Percentiles rank a stretch among this genome's conserved stretches.
phyloP scores from a whole-genome alignment of 2,888 invertebrate genomes.

The Neoascia interrupta region DNA sequence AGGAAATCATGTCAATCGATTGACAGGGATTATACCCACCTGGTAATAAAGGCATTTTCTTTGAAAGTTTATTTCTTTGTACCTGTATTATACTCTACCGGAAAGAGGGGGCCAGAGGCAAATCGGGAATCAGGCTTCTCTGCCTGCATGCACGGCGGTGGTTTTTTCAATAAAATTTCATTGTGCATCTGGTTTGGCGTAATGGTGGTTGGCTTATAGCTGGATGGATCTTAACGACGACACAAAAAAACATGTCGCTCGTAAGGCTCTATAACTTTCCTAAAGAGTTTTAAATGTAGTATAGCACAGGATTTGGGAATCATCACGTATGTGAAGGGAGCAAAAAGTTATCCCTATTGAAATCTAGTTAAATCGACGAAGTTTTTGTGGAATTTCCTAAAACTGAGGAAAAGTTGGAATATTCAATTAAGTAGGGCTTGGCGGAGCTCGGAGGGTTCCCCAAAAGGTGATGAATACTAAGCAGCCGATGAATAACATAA shows the following conservation, averaged over 20 bases:
- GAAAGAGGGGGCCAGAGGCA: too few species aligned
- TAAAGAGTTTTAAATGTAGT: too few species aligned
- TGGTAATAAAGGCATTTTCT: not conserved
- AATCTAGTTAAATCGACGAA: conserved; percentile 32
- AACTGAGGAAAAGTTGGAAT: conserved; percentile 16
- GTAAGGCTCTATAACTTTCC: too few species aligned
- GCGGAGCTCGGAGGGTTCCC: not conserved
- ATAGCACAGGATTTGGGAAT: not conserved
- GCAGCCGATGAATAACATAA: conserved; percentile 18
- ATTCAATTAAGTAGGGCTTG: not conserved
- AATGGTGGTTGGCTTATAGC: not conserved
- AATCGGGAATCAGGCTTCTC: conserved; percentile 9
- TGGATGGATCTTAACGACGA: not conserved
- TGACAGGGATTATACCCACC: too few species aligned
- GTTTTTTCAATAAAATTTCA: conserved; percentile 20
- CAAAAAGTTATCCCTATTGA: conserved; percentile 4
- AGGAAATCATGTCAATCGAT: conserved; percentile 1
- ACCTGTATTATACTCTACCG: too few species aligned
- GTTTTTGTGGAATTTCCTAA: not conserved
- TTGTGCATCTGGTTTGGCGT: conserved; percentile 26
- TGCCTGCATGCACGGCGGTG: conserved; percentile 1
- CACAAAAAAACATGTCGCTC: too few species aligned
- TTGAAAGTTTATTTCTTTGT: conserved; percentile 9
- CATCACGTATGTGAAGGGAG: not conserved
- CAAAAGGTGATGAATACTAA: conserved; percentile 32